Conservation (phyloP, 2,797 vertebrate species). For the Channallabes apus region DNA sequence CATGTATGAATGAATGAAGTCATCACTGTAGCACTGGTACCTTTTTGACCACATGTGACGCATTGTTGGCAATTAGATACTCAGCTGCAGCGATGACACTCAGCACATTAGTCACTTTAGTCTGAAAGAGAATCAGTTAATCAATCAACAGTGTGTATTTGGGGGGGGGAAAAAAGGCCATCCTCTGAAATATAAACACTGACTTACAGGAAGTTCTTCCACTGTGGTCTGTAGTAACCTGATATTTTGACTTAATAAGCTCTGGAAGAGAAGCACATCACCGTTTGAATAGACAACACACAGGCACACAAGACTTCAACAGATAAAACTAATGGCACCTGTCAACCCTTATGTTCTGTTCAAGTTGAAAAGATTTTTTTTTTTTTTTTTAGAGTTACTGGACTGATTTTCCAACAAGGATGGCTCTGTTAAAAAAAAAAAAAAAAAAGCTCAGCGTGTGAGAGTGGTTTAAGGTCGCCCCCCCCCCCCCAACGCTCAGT, state of each 20-base stretch:
- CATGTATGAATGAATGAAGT: not conserved
- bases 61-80: slow-evolving; percentile 82
- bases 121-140: slow-evolving; percentile 66
- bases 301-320: not conserved
- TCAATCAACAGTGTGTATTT: not conserved
- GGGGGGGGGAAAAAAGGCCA: not conserved
- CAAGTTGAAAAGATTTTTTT: not conserved
- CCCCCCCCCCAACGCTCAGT: not conserved
- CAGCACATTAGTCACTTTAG: slow-evolving; percentile 80
- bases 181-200: not conserved
- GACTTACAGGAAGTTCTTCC: slow-evolving; percentile 80
- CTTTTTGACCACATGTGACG: slow-evolving; percentile 81
- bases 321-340: not conserved
- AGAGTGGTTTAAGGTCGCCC: not conserved
- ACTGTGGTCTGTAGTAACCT: slow-evolving; percentile 77
- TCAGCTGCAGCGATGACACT: slow-evolving; percentile 84
- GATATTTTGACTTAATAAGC: slow-evolving; percentile 78
- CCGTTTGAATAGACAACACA: not conserved
- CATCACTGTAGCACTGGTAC: slow-evolving; percentile 62
- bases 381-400: not conserved
- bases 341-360: slow-evolving; percentile 14
- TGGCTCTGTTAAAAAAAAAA: no score
- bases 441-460: not conserved
- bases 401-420: not conserved
- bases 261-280: slow-evolving; percentile 66